Conservation (phyloP, 2,888 invertebrate genomes). For the Cephus rjabovi region DNA sequence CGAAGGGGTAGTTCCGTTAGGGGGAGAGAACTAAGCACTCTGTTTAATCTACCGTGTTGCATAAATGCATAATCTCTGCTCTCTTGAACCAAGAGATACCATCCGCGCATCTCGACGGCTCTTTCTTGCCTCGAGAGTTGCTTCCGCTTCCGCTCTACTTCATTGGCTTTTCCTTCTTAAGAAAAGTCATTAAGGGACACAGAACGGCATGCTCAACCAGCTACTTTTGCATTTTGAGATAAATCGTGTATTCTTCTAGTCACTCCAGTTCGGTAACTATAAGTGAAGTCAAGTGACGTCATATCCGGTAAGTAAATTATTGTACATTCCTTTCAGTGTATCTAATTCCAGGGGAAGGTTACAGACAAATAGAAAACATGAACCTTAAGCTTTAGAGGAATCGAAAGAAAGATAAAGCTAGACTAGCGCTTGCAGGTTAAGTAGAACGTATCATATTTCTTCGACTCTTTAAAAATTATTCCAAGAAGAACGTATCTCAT, state of each 20-base stretch:
- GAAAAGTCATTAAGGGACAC: constrained; percentile 17
- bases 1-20: neutral
- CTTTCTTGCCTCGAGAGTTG: constrained; percentile 19
- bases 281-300: neutral
- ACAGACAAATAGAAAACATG: neutral
- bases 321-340: neutral
- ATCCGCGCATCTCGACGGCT: constrained; percentile 12
- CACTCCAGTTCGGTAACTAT: neutral
- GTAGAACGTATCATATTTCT: neutral
- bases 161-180: constrained; percentile 15
- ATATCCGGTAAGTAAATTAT: neutral
- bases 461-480: neutral
- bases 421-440: neutral
- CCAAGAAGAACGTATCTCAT: neutral
- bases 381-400: neutral
- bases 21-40: constrained; percentile 36
- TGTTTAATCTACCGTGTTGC: constrained; percentile 53
- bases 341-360: neutral
- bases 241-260: neutral
- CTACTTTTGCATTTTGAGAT: neutral
- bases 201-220: neutral
- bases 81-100: constrained; percentile 26
- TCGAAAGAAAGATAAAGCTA: neutral
- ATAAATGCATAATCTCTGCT: constrained; percentile 54
- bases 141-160: constrained; percentile 28